These are phyloP conservation scores for Acanthurus tractus DNA, from an alignment of 2,797 vertebrate genomes.

Conservation along the genomic window DNA sequence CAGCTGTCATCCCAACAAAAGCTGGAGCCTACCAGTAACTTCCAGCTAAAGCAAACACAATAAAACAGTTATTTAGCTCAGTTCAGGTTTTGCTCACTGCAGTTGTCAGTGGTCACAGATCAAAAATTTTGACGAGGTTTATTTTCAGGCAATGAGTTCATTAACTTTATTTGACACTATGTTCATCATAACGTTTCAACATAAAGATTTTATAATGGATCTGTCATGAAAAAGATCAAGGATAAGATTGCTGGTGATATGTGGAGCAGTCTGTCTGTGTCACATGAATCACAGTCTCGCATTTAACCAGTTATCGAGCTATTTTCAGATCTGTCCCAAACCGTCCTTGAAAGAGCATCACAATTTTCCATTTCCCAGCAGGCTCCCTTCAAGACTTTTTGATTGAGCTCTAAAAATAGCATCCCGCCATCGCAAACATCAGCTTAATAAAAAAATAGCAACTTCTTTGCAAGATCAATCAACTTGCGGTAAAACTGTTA, in stretches of 20 bases:
- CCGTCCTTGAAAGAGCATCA: conserved; percentile 71
- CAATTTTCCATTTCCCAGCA: conserved; percentile 68
- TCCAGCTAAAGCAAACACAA: conserved; percentile 29
- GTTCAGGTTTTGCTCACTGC: conserved; percentile 1
- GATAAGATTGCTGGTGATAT: conserved; percentile 12
- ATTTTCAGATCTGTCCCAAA: conserved; percentile 76
- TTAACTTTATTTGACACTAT: conserved; percentile 10
- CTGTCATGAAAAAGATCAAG: background rate
- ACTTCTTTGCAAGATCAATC: conserved; percentile 25
- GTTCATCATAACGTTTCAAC: background rate
- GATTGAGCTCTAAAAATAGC: conserved; percentile 27
- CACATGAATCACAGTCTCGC: conserved; percentile 53
- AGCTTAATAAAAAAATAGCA: conserved; percentile 9
- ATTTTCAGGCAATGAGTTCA: background rate
- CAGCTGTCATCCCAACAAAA: conserved; percentile 48
- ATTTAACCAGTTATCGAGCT: conserved; percentile 61
- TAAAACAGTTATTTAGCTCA: conserved; percentile 12
- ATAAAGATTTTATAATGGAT: conserved; percentile 7
- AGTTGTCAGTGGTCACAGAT: conserved; percentile 6
- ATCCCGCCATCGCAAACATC: conserved; percentile 55
- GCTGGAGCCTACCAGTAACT: conserved; percentile 27
- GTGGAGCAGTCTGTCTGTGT: conserved; percentile 49
- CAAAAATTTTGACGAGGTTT: conserved; percentile 4
- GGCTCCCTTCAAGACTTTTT: conserved; percentile 37
- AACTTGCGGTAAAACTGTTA: conserved; percentile 15